These are phyloP conservation scores for Drosophila kuntzei DNA, from an alignment of 2,888 invertebrate species.

Conservation along the genomic window DNA sequence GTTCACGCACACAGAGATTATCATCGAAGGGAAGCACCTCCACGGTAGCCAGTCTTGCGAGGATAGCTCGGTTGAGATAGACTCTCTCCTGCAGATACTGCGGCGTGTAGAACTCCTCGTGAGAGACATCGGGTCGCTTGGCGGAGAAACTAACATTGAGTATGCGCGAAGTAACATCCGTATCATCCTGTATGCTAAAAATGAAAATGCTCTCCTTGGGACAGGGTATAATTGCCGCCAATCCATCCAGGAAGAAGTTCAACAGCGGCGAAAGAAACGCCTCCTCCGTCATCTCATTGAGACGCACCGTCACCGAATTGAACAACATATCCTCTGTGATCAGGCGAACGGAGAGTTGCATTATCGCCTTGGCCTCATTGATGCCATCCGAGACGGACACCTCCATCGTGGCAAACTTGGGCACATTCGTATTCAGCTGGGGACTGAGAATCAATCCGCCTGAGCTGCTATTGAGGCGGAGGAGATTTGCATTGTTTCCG, in stretches of 20 bases:
- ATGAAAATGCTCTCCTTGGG: conserved; percentile 96
- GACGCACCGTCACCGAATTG: conserved; percentile 96
- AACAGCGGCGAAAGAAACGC: conserved; percentile 95
- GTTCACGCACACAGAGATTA: conserved; percentile 97
- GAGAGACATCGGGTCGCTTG: conserved; percentile 91
- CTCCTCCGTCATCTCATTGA: conserved; percentile 97
- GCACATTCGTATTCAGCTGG: conserved; percentile 97
- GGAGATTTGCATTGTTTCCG: conserved; percentile 96
- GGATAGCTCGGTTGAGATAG: conserved; percentile 95
- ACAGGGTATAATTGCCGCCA: conserved; percentile 96
- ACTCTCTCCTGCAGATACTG: conserved; percentile 96
- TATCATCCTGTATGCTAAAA: conserved; percentile 97
- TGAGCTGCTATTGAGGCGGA: conserved; percentile 92
- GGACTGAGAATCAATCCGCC: conserved; percentile 95
- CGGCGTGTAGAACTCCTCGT: conserved; percentile 92
- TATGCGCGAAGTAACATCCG: conserved; percentile 94
- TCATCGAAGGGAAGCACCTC: conserved; percentile 98
- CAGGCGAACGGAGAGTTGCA: conserved; percentile 94
- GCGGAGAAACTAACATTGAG: conserved; percentile 98
- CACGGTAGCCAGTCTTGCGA: conserved; percentile 95
- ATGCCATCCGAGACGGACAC: conserved; percentile 97
- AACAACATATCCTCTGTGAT: conserved; percentile 97
- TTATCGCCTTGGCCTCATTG: conserved; percentile 96
- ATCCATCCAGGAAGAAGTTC: conserved; percentile 94
- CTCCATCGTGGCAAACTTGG: conserved; percentile 96